phyloP scores from a whole-genome alignment of 2,113 vertebrate genomes.

The Psilopsiagon aurifrons region DNA sequence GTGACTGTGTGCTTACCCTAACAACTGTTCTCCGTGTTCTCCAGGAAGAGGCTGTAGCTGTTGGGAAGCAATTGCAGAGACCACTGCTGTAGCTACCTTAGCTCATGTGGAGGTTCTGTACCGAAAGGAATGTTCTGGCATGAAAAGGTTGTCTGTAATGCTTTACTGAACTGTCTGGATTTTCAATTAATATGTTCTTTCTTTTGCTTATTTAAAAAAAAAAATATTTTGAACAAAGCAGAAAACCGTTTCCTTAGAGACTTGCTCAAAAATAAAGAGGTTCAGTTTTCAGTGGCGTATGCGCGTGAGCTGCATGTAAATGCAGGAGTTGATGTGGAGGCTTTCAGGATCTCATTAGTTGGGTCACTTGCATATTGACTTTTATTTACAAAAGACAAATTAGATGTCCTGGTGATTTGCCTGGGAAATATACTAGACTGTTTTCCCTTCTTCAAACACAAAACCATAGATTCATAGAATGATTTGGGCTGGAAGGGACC shows the following conservation, averaged over 20 bases:
- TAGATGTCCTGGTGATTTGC: not conserved
- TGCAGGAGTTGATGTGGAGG: not conserved
- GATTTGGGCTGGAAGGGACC: not conserved
- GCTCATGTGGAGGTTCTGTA: not conserved
- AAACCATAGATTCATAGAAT: not conserved
- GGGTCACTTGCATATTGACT: not conserved
- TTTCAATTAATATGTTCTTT: not conserved
- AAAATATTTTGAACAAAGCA: not conserved
- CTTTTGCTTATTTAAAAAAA: not conserved
- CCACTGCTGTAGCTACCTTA: not conserved
- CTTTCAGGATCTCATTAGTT: not conserved
- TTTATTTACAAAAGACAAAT: not conserved
- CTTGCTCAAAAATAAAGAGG: not conserved
- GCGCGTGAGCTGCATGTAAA: not conserved
- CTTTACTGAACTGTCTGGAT: not conserved
- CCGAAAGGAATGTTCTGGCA: not conserved
- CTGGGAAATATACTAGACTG: not conserved
- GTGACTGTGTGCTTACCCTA: not conserved
- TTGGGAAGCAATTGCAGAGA: not conserved
- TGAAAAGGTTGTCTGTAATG: not conserved
- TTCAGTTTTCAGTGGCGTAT: not conserved
- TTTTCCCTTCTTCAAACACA: not conserved
- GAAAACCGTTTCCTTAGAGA: not conserved
- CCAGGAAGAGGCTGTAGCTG: not conserved
- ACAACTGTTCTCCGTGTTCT: not conserved